Conservation (phyloP, 64 coral and sea anemone species). For the Dendronephthya gigantea region DNA sequence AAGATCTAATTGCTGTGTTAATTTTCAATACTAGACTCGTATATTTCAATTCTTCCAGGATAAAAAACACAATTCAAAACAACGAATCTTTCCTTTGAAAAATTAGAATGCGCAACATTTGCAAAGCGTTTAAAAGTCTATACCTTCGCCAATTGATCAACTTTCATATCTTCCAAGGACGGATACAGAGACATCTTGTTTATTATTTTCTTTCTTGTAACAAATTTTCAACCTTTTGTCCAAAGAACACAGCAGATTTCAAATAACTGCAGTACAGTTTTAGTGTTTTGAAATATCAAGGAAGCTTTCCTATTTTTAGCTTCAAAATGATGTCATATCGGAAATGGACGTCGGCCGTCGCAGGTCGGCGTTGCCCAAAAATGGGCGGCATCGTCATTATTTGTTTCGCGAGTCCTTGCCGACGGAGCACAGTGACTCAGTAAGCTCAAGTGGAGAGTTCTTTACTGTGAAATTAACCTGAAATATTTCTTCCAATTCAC, state of each 20-base stretch:
- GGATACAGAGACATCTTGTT: conserved; percentile 86
- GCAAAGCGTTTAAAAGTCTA: background rate
- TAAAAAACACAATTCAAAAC: no score
- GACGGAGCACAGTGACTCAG: background rate
- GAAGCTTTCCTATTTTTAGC: background rate
- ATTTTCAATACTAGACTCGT: no score
- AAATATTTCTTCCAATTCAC: no score
- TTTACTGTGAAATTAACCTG: no score
- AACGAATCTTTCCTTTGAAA: no score
- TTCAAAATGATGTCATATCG: conserved; percentile 2
- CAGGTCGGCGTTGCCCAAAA: background rate
- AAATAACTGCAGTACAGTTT: background rate
- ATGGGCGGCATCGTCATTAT: background rate
- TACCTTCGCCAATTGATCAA: conserved; percentile 76
- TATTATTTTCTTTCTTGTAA: conserved; percentile 13
- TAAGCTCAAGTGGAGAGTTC: no score
- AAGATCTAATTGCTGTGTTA: no score
- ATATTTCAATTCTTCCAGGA: no score
- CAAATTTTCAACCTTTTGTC: background rate
- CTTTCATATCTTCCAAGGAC: conserved; percentile 95
- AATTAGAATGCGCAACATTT: background rate
- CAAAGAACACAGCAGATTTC: background rate
- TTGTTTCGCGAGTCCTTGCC: background rate
- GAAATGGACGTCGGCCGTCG: background rate
- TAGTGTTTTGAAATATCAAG: background rate